phyloP scores from a whole-genome alignment of 2,888 invertebrate genomes.

The Cremastinae sp. region DNA sequence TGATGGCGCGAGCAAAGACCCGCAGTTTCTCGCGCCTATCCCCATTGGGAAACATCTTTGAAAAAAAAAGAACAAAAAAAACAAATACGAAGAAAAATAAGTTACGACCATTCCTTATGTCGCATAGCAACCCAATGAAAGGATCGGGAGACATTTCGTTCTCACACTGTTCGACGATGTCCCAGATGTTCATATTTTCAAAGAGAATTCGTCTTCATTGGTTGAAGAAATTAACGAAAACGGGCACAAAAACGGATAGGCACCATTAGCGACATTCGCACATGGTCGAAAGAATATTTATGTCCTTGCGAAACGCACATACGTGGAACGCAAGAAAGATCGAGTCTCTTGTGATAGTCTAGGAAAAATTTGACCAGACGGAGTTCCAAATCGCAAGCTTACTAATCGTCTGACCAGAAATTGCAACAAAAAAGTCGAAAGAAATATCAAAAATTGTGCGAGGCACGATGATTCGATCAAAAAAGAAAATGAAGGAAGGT shows the following conservation, averaged over 20 bases:
- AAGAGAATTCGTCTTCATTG: constrained; percentile 54
- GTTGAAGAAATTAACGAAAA: constrained; percentile 18
- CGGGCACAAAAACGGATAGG: constrained; percentile 5
- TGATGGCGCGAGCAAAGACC: constrained; percentile 36
- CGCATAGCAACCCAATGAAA: constrained; percentile 39
- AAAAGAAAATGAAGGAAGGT: constrained; percentile 62
- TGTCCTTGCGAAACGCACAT: constrained; percentile 33
- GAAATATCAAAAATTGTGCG: constrained; percentile 44
- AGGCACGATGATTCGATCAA: constrained; percentile 14
- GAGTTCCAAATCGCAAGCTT: constrained; percentile 12
- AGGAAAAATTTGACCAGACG: constrained; percentile 36
- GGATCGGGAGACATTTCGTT: constrained; percentile 58
- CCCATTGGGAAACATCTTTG: constrained; percentile 45
- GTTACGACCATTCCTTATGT: constrained; percentile 55
- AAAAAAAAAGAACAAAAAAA: constrained; percentile 25
- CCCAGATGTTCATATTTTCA: constrained; percentile 63
- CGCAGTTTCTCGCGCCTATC: constrained; percentile 46
- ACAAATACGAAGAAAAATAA: constrained; percentile 22
- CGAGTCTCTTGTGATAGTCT: constrained; percentile 14
- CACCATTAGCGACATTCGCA: constrained; percentile 64
- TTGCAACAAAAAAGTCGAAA: constrained; percentile 22
- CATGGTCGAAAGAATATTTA: constrained; percentile 63
- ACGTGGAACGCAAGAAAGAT: constrained; percentile 33
- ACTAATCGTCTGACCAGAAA: constrained; percentile 10
- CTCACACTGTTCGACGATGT: constrained; percentile 60